A percentile compares a stretch with the other conserved stretches of the same genome.
phyloP scores from a whole-genome alignment of 30 jellyfish, hydroid and myxozoan species.

The Pelagia noctiluca region DNA sequence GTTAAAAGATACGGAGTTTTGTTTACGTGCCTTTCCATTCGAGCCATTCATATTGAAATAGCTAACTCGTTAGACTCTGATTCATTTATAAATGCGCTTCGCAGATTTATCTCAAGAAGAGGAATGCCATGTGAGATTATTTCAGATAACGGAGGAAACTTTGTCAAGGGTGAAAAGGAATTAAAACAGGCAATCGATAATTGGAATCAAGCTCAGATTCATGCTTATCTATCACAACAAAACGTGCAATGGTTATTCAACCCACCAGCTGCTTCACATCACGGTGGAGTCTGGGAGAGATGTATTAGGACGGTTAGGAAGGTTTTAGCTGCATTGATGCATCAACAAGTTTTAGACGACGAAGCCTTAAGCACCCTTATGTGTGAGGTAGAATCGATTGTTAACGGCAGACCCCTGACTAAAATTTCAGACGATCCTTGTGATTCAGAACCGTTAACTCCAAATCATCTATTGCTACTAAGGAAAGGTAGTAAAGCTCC shows the following conservation, averaged over 20 bases:
- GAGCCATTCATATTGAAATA: not conserved
- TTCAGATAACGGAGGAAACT: too few species aligned
- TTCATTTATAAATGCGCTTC: too few species aligned
- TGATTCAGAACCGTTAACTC: conserved; percentile 42
- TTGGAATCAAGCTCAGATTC: conserved; percentile 32
- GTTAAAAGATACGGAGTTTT: too few species aligned
- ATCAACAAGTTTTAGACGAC: conserved; percentile 33
- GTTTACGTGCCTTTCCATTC: too few species aligned
- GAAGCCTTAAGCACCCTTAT: conserved; percentile 38
- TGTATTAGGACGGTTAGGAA: conserved; percentile 31
- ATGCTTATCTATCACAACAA: not conserved
- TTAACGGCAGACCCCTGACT: conserved; percentile 44
- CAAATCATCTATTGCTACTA: conserved; percentile 38
- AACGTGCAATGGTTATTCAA: conserved; percentile 41
- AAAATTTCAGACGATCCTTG: conserved; percentile 35
- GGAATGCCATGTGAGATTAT: too few species aligned
- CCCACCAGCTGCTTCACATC: conserved; percentile 55
- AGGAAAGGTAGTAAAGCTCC: conserved; percentile 13
- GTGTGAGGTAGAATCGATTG: conserved; percentile 54
- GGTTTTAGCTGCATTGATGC: conserved; percentile 14
- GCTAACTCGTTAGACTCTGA: too few species aligned
- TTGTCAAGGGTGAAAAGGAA: not conserved
- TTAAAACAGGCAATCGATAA: not conserved
- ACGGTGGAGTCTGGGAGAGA: conserved; percentile 72
- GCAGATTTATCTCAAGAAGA: too few species aligned